phyloP scores from a whole-genome alignment of 2,113 vertebrate species.

The Ovibos moschatus region DNA sequence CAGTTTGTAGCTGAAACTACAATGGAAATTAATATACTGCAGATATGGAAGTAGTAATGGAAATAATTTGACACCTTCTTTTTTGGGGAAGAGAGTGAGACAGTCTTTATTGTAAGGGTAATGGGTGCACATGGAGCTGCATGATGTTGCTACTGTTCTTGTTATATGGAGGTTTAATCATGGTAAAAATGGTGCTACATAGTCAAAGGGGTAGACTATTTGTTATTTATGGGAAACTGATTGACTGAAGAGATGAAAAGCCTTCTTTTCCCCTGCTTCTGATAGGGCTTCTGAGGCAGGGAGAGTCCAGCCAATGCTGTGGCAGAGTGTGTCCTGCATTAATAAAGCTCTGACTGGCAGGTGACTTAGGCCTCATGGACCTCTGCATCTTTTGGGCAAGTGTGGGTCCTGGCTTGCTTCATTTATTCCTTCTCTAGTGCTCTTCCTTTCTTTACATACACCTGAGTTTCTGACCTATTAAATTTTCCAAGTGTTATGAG shows the following conservation, averaged over 20 bases:
- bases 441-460: not conserved
- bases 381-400: not conserved
- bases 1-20: not conserved
- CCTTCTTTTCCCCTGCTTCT: not conserved
- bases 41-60: not conserved
- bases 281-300: not conserved
- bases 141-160: not conserved
- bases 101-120: not conserved
- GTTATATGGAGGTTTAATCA: not conserved
- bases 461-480: not conserved
- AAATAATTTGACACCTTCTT: not conserved
- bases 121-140: not conserved
- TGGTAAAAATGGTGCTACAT: not conserved
- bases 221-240: not conserved
- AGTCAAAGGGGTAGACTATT: not conserved
- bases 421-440: not conserved
- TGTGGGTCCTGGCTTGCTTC: not conserved
- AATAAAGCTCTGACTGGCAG: not conserved
- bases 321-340: not conserved
- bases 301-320: not conserved
- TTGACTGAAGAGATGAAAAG: not conserved
- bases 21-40: not conserved
- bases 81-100: not conserved
- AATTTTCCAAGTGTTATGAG: not conserved
- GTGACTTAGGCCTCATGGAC: not conserved